Percentiles rank a stretch among this genome's conserved stretches.
Conservation (phyloP, 1,140 invertebrate species). For the Orussus abietinus region DNA sequence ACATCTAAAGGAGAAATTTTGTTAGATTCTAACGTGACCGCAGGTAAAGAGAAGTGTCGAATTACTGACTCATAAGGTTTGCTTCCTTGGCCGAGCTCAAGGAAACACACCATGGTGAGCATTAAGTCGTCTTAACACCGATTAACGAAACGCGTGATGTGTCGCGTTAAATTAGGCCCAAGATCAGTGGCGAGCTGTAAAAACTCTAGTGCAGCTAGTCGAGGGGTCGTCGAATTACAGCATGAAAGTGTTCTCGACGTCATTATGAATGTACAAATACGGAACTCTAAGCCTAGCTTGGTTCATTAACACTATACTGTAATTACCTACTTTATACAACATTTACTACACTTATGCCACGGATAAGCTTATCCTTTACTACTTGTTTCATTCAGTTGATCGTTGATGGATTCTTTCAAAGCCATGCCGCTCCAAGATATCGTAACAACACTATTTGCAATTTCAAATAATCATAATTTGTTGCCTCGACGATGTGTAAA, state of each 20-base stretch:
- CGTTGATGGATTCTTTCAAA: no score
- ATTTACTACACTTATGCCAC: constrained; percentile 34
- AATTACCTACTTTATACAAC: constrained; percentile 39
- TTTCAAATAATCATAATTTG: no score
- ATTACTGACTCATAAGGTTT: no score
- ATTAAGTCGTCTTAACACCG: no score
- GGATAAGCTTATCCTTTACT: constrained; percentile 29
- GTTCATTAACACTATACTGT: constrained; percentile 30
- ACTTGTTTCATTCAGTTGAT: constrained; percentile 36
- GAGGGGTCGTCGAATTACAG: constrained; percentile 13
- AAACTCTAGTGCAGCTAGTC: constrained; percentile 14
- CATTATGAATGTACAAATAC: constrained; percentile 33
- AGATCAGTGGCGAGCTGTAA: constrained; percentile 23
- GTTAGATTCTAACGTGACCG: no score
- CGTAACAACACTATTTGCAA: no score
- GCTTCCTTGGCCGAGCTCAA: no score
- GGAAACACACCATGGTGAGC: no score
- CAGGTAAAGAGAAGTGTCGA: no score
- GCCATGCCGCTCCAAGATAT: no score
- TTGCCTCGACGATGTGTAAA: no score
- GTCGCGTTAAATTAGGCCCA: constrained; percentile 28
- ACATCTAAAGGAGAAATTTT: no score
- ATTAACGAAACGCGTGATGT: constrained; percentile 19
- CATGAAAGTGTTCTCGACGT: constrained; percentile 21
- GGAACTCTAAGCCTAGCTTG: constrained; percentile 22